phyloP scores from a whole-genome alignment of 2,113 vertebrate genomes.

The Macrotus californicus region DNA sequence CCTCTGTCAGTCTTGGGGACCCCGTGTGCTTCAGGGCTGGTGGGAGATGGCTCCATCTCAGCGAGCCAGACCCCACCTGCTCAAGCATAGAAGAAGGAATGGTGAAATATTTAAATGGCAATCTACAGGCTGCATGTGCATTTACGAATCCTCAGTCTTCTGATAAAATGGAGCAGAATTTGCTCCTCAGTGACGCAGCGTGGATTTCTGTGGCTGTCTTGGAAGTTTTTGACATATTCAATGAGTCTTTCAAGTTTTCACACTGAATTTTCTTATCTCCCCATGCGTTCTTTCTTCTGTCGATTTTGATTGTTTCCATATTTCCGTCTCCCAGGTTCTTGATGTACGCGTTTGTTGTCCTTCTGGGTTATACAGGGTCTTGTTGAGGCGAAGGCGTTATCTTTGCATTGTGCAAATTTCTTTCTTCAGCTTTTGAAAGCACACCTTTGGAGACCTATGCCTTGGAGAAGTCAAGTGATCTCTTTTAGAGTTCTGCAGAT shows the following conservation, averaged over 20 bases:
- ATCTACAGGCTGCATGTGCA: neutral
- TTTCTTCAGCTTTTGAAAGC: conserved; percentile 26
- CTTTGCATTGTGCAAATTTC: conserved; percentile 27
- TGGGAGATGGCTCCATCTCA: neutral
- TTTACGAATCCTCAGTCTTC: conserved; percentile 8
- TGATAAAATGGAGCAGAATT: neutral
- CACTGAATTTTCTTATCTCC: conserved; percentile 53
- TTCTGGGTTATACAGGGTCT: conserved; percentile 27
- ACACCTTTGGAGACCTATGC: neutral
- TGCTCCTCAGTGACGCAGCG: neutral
- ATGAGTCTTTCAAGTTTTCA: conserved; percentile 35
- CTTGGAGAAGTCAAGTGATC: conserved; percentile 16
- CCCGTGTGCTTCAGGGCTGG: neutral
- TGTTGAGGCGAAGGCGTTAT: conserved; percentile 30
- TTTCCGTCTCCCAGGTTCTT: conserved; percentile 48
- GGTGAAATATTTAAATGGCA: neutral
- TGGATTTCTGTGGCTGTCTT: neutral
- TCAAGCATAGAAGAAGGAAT: neutral
- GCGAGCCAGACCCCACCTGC: neutral
- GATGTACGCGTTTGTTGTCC: conserved; percentile 56
- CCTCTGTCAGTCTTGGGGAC: neutral
- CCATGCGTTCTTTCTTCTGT: neutral
- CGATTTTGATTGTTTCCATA: conserved; percentile 43
- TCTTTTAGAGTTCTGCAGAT: conserved; percentile 26
- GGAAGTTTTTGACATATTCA: conserved; percentile 44